Evolutionary conservation across 2,797 vertebrate genomes (phyloP), one percentile per base, ranked within the genome.

Genomic region (Pelochelys cantorii): DNA sequence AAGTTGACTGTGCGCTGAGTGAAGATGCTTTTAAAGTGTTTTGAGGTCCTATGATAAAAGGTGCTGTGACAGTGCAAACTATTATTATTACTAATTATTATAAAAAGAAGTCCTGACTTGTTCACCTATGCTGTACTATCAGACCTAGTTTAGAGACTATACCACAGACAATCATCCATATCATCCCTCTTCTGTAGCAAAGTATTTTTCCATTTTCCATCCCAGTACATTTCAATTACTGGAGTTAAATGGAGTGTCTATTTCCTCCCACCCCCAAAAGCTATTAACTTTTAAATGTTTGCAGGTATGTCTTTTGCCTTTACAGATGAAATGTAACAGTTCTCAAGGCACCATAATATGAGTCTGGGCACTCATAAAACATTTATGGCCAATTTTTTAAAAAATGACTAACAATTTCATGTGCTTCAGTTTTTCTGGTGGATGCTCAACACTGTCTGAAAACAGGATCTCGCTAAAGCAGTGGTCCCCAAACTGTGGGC

Each of bases 41-140:
- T 11, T 29, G 27, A 57, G 0, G 6, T 6, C 34, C 87, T 34
- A 17, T 5, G 55, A 34, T 29, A 52, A 18, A 48, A 89, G 48
- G 8, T 22, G 22, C 11, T 2, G 1, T 0, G 13, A 57, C 7
- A 11, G 20, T 0, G 20, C 25, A 4, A 12, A 29, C 42, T 75
- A 75, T 48, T 52, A 77, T 37, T 71, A 71, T 27, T 27, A 77
- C 29, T 27, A 62, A 71, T 27, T 27, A 77, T 77, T 27, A 62
- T 86, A 68, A 54, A 52, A 27, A 18, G 2, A 10, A 23, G 34
- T 12, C 42, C 2, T 1, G 2, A 1, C 12, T 18, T 57, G 71
- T 3, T 0, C 9, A 1, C 31, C 0, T 5, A 2, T 79, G 18
- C 31, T 0, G 29, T 0, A 31, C 27, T 11, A 29, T 52, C 74